These are phyloP conservation scores for Hedychridium roseum DNA, from an alignment of 2,888 invertebrate genomes.

Conservation along the genomic window DNA sequence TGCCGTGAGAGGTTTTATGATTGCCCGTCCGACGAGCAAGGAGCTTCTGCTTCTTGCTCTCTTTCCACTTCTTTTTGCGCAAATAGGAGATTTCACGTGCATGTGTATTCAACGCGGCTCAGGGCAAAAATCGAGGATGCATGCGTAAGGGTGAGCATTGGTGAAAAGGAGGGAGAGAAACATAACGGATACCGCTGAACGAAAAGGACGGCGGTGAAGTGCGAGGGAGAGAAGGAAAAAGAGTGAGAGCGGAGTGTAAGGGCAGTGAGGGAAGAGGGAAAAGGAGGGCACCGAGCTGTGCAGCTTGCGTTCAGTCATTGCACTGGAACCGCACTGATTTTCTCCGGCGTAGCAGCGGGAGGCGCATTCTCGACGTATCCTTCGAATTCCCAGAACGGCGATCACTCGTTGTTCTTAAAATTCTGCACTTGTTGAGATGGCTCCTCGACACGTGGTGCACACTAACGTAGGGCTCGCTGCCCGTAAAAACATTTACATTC, in stretches of 20 bases:
- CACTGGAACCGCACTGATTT: conserved; percentile 36
- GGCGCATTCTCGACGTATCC: background rate
- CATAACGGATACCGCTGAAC: background rate
- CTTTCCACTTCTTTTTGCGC: background rate
- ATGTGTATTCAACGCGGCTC: background rate
- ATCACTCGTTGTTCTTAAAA: conserved; percentile 6
- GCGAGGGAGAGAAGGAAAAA: background rate
- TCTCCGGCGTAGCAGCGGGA: conserved; percentile 14
- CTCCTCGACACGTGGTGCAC: too few relatives aligned
- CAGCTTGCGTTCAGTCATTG: conserved; percentile 11
- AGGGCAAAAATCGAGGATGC: too few relatives aligned
- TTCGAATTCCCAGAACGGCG: conserved; percentile 8
- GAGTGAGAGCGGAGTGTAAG: background rate
- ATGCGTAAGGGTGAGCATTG: too few relatives aligned
- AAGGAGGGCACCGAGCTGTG: background rate
- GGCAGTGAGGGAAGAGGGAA: background rate
- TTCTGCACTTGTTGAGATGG: too few relatives aligned
- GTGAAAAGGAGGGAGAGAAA: background rate
- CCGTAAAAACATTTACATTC: too few relatives aligned
- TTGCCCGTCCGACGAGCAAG: conserved; percentile 4
- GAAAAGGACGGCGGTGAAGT: background rate
- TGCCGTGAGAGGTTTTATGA: conserved; percentile 40
- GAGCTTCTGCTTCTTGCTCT: background rate
- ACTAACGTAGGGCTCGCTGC: too few relatives aligned
- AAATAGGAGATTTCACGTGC: background rate